Percentiles rank a stretch among this genome's conserved stretches.
These are phyloP conservation scores for Megastigmus dorsalis DNA, from an alignment of 2,888 invertebrate genomes.

Conservation along the genomic window DNA sequence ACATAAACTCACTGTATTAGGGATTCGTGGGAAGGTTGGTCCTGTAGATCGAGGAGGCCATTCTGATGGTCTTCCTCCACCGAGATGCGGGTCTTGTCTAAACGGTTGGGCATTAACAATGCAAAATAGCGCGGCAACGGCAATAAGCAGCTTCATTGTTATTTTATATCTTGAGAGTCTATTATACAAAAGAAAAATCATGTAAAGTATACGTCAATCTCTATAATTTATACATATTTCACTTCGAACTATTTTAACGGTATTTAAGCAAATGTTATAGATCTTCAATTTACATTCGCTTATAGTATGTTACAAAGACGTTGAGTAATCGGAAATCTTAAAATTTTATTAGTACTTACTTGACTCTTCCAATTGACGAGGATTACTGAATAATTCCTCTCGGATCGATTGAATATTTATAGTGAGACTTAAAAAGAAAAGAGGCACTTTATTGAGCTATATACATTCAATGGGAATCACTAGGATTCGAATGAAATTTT, in stretches of 20 bases:
- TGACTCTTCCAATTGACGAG: not conserved
- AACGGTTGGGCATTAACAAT: not conserved
- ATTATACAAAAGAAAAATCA: no score
- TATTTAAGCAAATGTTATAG: no score
- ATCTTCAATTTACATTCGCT: no score
- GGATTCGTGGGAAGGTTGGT: conserved; percentile 11
- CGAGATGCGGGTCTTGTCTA: not conserved
- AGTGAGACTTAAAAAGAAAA: not conserved
- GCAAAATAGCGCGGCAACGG: not conserved
- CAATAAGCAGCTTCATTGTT: conserved; percentile 2
- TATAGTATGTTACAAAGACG: no score
- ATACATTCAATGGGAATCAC: conserved; percentile 11
- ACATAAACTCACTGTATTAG: no score
- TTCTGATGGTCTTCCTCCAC: no score
- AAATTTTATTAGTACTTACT: not conserved
- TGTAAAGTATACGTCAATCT: no score
- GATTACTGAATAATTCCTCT: not conserved
- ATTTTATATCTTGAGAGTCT: no score
- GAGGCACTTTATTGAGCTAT: not conserved
- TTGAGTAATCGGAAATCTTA: no score
- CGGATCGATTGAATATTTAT: not conserved
- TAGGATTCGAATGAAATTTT: not conserved
- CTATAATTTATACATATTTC: no score
- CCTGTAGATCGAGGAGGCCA: not conserved
- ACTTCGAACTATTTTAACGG: no score